Conservation (phyloP, 2,888 invertebrate species). For the Sesia apiformis region DNA sequence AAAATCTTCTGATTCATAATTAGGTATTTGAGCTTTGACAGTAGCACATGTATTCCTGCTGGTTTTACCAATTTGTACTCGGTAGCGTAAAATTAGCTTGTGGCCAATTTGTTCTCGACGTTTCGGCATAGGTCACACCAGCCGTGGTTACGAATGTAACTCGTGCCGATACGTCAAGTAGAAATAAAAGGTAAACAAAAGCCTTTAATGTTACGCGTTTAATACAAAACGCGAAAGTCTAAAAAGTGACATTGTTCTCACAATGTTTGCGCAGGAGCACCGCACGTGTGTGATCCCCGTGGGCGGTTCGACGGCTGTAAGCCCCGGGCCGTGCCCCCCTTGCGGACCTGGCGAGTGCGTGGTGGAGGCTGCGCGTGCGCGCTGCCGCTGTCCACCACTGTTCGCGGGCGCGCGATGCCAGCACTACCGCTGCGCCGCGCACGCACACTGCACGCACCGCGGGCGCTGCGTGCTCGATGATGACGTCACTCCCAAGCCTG, state of each 20-base stretch:
- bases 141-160: too few relatives aligned
- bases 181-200: too few relatives aligned
- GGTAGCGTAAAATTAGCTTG: too few relatives aligned
- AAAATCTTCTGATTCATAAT: too few relatives aligned
- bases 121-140: too few relatives aligned
- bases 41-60: too few relatives aligned
- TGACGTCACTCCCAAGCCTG: slow-evolving; percentile 38
- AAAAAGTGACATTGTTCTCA: neutral
- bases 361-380: slow-evolving; percentile 27
- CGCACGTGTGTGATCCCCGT: slow-evolving; percentile 28
- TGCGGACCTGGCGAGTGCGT: slow-evolving; percentile 4
- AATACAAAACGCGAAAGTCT: too few relatives aligned
- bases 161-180: too few relatives aligned
- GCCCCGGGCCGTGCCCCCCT: neutral
- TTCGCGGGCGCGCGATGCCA: slow-evolving; percentile 80
- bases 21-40: too few relatives aligned
- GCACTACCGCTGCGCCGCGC: slow-evolving; percentile 79
- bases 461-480: slow-evolving; percentile 23
- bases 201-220: too few relatives aligned
- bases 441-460: slow-evolving; percentile 76
- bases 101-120: too few relatives aligned
- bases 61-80: too few relatives aligned
- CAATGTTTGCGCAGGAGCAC: slow-evolving; percentile 17
- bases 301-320: slow-evolving; percentile 6
- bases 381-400: slow-evolving; percentile 77